Evolutionary conservation across 2,888 invertebrate species (phyloP).

Genomic region (Drosophila kanekoi): DNA sequence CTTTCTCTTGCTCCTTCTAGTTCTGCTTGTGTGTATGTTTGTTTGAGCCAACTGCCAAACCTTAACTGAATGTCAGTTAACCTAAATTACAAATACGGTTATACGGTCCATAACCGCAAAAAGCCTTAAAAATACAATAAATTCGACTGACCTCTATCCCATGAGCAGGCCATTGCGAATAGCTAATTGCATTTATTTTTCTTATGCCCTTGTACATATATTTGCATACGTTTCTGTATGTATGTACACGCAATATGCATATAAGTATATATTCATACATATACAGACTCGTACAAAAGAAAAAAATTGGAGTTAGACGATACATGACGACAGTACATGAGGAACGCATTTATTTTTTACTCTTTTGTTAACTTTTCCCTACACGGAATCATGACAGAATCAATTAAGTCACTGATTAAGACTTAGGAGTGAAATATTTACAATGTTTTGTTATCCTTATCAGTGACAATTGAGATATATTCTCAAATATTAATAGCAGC

Average conservation of each 20-base stretch:
- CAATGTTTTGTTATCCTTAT: constrained; percentile 14
- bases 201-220: not conserved
- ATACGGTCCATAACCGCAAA: not conserved
- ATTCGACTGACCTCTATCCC: not conserved
- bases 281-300: not conserved
- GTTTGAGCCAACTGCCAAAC: not conserved
- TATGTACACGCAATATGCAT: not conserved
- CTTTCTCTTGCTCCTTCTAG: not conserved
- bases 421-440: not conserved
- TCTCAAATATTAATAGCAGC: constrained; percentile 1
- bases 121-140: not conserved
- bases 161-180: not conserved
- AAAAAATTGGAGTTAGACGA: too few species aligned
- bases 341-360: too few species aligned
- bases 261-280: not conserved
- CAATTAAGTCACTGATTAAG: too few species aligned
- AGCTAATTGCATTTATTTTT: constrained; percentile 10
- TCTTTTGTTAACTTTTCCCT: too few species aligned
- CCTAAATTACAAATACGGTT: not conserved
- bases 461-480: constrained; percentile 21
- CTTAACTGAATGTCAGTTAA: not conserved
- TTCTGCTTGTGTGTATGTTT: not conserved
- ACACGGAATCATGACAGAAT: not conserved
- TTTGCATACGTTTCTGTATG: not conserved
- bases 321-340: too few species aligned